Conservation (phyloP, 2,113 vertebrate genomes). For the Phrynosoma blainvillii region DNA sequence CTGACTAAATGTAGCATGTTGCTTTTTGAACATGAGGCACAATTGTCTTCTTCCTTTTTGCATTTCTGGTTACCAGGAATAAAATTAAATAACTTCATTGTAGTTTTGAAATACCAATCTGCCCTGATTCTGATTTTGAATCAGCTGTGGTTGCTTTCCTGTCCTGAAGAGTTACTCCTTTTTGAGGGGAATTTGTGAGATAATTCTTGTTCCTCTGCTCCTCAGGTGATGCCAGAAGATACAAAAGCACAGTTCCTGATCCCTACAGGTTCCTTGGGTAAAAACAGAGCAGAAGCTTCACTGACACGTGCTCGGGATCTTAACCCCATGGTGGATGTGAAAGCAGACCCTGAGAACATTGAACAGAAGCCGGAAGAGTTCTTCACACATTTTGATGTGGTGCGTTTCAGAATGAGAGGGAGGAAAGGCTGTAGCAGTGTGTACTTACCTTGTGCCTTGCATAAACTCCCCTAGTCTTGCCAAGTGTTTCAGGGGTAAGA, state of each 20-base stretch:
- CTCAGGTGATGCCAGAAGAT: conserved; percentile 86
- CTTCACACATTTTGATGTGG: conserved; percentile 90
- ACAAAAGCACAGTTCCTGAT: conserved; percentile 90
- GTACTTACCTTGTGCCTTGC: not conserved
- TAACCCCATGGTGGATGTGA: conserved; percentile 96
- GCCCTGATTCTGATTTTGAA: not conserved
- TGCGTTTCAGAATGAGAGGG: conserved; percentile 65
- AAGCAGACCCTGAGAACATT: conserved; percentile 79
- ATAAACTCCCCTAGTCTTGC: no score
- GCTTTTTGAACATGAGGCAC: not conserved
- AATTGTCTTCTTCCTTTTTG: not conserved
- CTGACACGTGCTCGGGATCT: conserved; percentile 92
- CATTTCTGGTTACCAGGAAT: not conserved
- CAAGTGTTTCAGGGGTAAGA: no score
- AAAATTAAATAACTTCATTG: not conserved
- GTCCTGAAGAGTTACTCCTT: no score
- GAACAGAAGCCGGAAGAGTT: conserved; percentile 87
- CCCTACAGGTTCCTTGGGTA: conserved; percentile 79
- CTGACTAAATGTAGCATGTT: not conserved
- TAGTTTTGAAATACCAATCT: not conserved
- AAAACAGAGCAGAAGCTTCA: conserved; percentile 87
- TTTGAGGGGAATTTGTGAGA: no score
- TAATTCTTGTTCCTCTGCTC: fast-evolving
- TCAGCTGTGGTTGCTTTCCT: not conserved
- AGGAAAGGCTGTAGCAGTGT: fast-evolving